These are phyloP conservation scores for Lochmaea capreae DNA, from an alignment of 2,888 invertebrate species.

Conservation along the genomic window DNA sequence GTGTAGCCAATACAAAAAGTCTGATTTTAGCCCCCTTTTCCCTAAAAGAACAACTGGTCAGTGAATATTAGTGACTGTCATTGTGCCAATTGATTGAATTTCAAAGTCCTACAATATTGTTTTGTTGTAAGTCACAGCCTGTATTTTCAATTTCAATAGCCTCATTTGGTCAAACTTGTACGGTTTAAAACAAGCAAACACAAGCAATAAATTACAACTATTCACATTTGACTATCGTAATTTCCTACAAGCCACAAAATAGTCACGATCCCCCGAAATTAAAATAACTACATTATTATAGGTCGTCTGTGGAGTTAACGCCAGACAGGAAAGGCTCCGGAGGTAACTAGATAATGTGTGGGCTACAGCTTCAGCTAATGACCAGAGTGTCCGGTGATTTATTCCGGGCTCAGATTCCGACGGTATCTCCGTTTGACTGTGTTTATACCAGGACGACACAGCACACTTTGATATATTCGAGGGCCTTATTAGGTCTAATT, in stretches of 20 bases:
- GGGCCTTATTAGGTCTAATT: conserved; percentile 63
- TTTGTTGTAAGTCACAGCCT: too few species aligned
- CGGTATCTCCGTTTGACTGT: conserved; percentile 58
- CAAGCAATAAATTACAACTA: not conserved
- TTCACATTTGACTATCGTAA: not conserved
- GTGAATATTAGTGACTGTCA: too few species aligned
- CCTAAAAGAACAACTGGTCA: too few species aligned
- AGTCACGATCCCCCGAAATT: conserved; percentile 20
- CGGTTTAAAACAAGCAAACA: too few species aligned
- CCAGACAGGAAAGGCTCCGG: conserved; percentile 48
- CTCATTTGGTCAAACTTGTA: too few species aligned
- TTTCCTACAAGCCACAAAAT: conserved; percentile 3
- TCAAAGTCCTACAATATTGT: too few species aligned
- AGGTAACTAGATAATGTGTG: conserved; percentile 63
- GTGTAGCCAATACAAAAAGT: too few species aligned
- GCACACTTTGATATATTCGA: conserved; percentile 62
- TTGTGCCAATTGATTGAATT: too few species aligned
- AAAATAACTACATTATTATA: conserved; percentile 32
- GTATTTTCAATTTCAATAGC: too few species aligned
- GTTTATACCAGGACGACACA: conserved; percentile 57
- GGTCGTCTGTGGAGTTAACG: conserved; percentile 23
- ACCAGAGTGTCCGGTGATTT: conserved; percentile 66
- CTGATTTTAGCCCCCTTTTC: too few species aligned
- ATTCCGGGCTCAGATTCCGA: conserved; percentile 62
- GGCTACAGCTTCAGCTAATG: conserved; percentile 62